These are phyloP conservation scores for Aphelenchoides bicaudatus DNA, from an alignment of 2,888 invertebrate genomes.

Conservation along the genomic window DNA sequence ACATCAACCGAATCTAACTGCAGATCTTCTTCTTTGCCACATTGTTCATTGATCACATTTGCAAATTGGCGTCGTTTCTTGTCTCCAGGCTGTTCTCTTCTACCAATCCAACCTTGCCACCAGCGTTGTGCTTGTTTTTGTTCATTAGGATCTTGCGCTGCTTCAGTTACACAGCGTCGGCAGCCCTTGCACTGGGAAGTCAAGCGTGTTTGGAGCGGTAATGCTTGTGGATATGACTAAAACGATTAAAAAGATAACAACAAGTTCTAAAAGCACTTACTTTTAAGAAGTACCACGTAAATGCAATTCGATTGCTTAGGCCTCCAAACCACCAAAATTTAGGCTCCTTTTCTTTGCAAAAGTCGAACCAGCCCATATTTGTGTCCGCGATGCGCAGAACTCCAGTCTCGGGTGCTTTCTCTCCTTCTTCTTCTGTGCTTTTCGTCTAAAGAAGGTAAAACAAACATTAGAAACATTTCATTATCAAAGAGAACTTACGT, in stretches of 20 bases:
- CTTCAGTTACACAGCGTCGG: slow-evolving; percentile 13
- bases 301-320: slow-evolving; percentile 13
- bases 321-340: slow-evolving; percentile 17
- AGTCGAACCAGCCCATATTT: slow-evolving; percentile 20
- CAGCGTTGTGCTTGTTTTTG: not conserved
- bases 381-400: slow-evolving; percentile 10
- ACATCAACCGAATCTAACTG: slow-evolving; percentile 7
- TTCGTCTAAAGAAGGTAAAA: too few species aligned
- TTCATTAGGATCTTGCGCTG: slow-evolving; percentile 3
- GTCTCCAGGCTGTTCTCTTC: slow-evolving; percentile 15
- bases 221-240: slow-evolving; percentile 12
- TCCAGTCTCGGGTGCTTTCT: not conserved
- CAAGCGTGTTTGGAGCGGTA: not conserved
- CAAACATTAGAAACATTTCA: too few species aligned
- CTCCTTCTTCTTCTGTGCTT: not conserved
- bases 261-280: slow-evolving; percentile 2
- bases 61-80: not conserved
- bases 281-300: slow-evolving; percentile 15
- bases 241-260: not conserved
- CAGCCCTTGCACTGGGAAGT: slow-evolving; percentile 14
- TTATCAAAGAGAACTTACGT: too few species aligned
- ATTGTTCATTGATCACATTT: not conserved
- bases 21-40: not conserved
- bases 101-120: slow-evolving; percentile 15
- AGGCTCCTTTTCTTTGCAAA: not conserved